Base-by-base conservation (phyloP, 1,140 invertebrate species). In the Aradophagus sp. region DNA sequence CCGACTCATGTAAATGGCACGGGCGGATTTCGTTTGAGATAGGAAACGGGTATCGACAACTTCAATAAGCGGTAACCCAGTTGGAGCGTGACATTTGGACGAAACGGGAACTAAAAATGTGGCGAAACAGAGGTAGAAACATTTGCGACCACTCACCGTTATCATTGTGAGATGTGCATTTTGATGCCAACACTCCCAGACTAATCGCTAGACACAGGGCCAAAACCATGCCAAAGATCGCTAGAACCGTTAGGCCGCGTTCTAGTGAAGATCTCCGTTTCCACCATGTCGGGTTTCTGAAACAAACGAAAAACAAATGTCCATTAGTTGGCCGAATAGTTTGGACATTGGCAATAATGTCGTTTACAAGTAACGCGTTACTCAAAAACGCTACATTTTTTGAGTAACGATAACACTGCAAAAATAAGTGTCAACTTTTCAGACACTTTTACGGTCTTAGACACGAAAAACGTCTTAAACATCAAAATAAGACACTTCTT, bases 241-340 rank as follows among this genome's bases (percentile, higher is more conserved):
- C 88, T 2, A 91, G 78, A 7, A 94, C 74, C 53, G 92, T 90
- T 65, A 95, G 83, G 32, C 90, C 87, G 69, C 93, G 88, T 85
- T 96, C 94, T 85, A 95, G 81, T 66, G 90, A 87, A 8, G 92
- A 94, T 66, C 94, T 87, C 61, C 93, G 88, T 67, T 91, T 91
- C 94, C 94, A 96, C 91, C 93, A 95, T 84, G 92, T 93, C 74
- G 93, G 93, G 82, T 93, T 93, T 86, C 93, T 95, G 5, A 85
- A 86, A n/a, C n/a, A n/a, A n/a, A n/a, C n/a, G n/a, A 75, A 78
- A 62, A 72, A 23, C 20, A 52, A 29, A 19, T 4, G 8, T 23
- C 8, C 20, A 8, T 23, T 23, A 23, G 20, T 23, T 4, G 20
- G 20, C 4, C 4, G 20, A 8, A 23, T 23, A 23, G 8, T 8